Evolutionary conservation across 2,797 vertebrate genomes (phyloP), one percentile per base, ranked within the genome.

Genomic region (Chelonia mydas): DNA sequence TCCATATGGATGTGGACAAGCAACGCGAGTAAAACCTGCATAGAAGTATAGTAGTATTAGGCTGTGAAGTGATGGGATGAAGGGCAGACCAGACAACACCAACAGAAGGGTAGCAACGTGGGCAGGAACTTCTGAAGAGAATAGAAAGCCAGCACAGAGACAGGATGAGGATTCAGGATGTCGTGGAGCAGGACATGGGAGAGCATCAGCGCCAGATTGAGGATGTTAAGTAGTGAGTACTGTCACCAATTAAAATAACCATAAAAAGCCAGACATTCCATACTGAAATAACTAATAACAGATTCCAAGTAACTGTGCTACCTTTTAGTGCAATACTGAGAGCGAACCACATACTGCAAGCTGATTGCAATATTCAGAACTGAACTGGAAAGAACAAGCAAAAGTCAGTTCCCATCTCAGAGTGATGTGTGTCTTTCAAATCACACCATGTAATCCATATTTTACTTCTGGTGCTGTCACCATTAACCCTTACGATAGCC

Each of bases 241-340:
- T 96, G 95, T 96, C 97, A 97, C 93, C 95, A 97, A 97, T 97
- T 97, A 97, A 96, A 97, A 80, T 85, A 95, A 86, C 86, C 91
- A 95, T 95, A 97, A 95, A 97, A 96, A 93, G 76, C 90, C 94
- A 96, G 97, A 96, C 95, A 95, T 97, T 97, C 96, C 92, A 95
- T 11, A 0, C 86, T 81, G 90, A 83, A 96, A 91, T 97, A 97
- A 97, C 95, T 94, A 87, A 4, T 86, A 97, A 93, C 97, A 97
- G 96, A 96, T 83, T 84, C 86, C 1, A 2, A 91, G 72, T 0
- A 0, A 72, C 80, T 68, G 68, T 0, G 1, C 51, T 96, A 97
- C 96, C 97, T 97, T 98, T 96, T 88, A 96, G 93, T 19, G 1
- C 51, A 91, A 84, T 53, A 90, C 92, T 87, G 72, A 1, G 10